Conservation (phyloP, 2,888 invertebrate genomes). For the Apodemia hepburni region DNA sequence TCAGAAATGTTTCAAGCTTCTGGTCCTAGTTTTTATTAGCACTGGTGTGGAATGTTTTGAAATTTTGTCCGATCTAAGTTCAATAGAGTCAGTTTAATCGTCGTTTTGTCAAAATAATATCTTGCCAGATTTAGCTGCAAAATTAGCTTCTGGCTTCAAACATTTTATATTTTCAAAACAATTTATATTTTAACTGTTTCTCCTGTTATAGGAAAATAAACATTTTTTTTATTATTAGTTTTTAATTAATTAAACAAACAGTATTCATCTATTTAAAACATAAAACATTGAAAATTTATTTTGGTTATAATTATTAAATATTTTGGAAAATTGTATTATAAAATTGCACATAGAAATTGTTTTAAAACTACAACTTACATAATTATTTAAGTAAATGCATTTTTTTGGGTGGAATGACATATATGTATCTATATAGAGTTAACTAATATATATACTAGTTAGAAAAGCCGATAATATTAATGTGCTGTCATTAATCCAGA, state of each 20-base stretch:
- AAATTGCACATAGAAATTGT: slow-evolving; percentile 67
- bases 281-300: neutral
- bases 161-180: no score
- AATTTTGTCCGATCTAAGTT: no score
- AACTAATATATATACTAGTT: neutral
- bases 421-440: slow-evolving; percentile 15
- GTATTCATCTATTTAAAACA: neutral
- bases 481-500: neutral
- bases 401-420: slow-evolving; percentile 68
- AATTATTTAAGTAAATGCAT: slow-evolving; percentile 58
- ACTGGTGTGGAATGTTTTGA: no score
- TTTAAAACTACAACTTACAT: slow-evolving; percentile 43
- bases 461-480: slow-evolving; percentile 1
- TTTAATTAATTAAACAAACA: neutral
- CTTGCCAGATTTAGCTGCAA: no score
- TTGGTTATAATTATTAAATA: slow-evolving; percentile 25
- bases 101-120: no score
- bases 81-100: no score
- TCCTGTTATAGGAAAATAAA: no score
- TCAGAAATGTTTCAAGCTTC: no score
- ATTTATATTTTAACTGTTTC: no score
- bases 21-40: no score
- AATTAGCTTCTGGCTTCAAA: no score
- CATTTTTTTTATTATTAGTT: no score
- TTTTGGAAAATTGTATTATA: slow-evolving; percentile 33